Evolutionary conservation across 2,888 invertebrate genomes (phyloP).

Genomic region (Molorchus minor): DNA sequence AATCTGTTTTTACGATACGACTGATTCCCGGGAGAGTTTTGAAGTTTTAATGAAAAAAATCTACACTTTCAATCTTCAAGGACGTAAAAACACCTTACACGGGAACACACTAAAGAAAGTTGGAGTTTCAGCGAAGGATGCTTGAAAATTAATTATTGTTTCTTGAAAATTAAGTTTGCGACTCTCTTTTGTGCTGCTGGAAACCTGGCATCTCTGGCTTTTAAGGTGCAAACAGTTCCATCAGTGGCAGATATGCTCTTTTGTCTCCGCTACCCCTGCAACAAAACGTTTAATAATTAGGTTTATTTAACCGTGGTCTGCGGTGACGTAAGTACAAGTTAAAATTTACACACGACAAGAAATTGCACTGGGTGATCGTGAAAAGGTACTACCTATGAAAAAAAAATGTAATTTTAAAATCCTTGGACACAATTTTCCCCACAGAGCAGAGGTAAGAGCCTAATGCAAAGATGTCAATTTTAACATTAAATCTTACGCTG

Average conservation of each 20-base stretch:
- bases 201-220: slow-evolving; percentile 29
- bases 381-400: neutral
- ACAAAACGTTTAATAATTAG: slow-evolving; percentile 51
- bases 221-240: slow-evolving; percentile 39
- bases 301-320: slow-evolving; percentile 18
- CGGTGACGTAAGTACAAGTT: neutral
- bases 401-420: neutral
- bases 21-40: slow-evolving; percentile 36
- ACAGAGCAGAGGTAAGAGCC: neutral
- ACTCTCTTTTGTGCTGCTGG: slow-evolving; percentile 36
- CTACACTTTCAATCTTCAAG: slow-evolving; percentile 38
- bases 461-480: neutral
- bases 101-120: slow-evolving; percentile 48
- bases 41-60: slow-evolving; percentile 54
- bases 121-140: slow-evolving; percentile 33
- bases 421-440: neutral
- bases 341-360: neutral
- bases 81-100: slow-evolving; percentile 46
- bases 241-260: slow-evolving; percentile 37
- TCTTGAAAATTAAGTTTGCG: slow-evolving; percentile 43
- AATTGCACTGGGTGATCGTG: neutral
- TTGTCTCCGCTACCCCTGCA: slow-evolving; percentile 46
- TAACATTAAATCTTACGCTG: too few relatives aligned
- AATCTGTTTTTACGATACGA: slow-evolving; percentile 40
- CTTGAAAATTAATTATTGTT: slow-evolving; percentile 51